Base-by-base conservation (phyloP, 2,113 vertebrate species). In the Oncorhynchus clarkii region DNA sequence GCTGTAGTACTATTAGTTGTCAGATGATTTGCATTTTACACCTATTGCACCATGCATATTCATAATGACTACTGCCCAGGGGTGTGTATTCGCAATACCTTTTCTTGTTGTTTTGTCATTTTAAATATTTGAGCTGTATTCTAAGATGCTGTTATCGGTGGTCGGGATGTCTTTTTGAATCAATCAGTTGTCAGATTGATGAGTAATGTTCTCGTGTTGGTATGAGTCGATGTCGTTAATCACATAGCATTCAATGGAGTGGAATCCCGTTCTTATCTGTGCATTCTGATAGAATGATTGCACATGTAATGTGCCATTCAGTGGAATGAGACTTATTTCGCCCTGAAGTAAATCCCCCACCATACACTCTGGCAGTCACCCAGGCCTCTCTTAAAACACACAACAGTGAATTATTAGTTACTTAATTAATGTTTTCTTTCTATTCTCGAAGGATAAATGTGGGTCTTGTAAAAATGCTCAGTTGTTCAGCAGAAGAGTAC, bases 401-500 rank as follows among this genome's bases (percentile, higher is more conserved):
- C 67, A 75, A 11, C 8, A 62, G 81, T 89, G 86, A 90, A 88
- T 89, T 88, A 90, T 90, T 86, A 82, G 82, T 87, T 77, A 77
- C 77, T 89, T 78, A 87, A 83, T 91, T 81, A 81, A 87, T 80
- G 84, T 79, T 76, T 84, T 31, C 67, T 87, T 91, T 88, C 87
- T 90, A 84, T 80, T 87, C 71, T n/a, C 24, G 18, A n/a, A 26
- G 48, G 79, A 85, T 92, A 92, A 93, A 90, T 93, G 86, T 78
- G 39, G 85, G 87, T 85, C 78, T 88, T 87, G 86, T 91, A 89
- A 92, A 92, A 68, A 89, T 78, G 69, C 85, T 84, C 82, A 67
- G 73, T 77, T 72, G 75, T 84, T 89, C 51, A 79, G 74, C 66
- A 78, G 72, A 75, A 51, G 73, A 75, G 77, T 83, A 83, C 79